Base-by-base conservation (phyloP, 2,113 vertebrate genomes). In the Camarhynchus parvulus region DNA sequence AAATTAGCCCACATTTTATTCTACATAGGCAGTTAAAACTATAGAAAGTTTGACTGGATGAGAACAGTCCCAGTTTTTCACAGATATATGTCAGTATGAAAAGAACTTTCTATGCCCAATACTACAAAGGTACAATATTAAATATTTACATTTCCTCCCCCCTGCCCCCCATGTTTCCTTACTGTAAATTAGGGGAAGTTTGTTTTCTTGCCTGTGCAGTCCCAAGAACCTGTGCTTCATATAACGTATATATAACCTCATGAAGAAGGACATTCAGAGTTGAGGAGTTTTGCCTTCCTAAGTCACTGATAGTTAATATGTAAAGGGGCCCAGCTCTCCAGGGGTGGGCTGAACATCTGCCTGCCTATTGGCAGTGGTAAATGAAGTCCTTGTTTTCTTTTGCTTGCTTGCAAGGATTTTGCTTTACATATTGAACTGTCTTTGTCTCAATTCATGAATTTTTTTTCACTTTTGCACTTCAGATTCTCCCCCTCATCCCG, bases 161-260 rank as follows among this genome's bases (percentile, higher is more conserved):
- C 1, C 20, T 5, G 5, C 1, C 2, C 0, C 1, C 2, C 2
- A 6, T 0, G 1, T 30, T 82, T 79, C 10, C 31, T 74, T 41
- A 46, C 9, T 64, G 8, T 53, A 68, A 76, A 80, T 66, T 22
- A 62, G 15, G 11, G 12, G 3, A 61, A 39, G 21, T 47, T 64
- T 66, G 1, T 85, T 66, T 70, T 52, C 55, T 52, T 82, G 23
- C n/a, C 59, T 58, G 5, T 31, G 8, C 41, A 74, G 21, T n/a
- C 8, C 9, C 28, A 64, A 62, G 46, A 44, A 81, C 41, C 5
- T 53, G 9, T 44, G n/a, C 4, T 58, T 53, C 28, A 47, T 61
- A 35, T 23, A 47, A 7, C 7, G 3, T 18, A 23, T 13, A 13
- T 35, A 52, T 3, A 59, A 30, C 3, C 16, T 68, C 47, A 18